Conservation (phyloP, 2,113 vertebrate species). For the Machaerirhynchus nigripectus region DNA sequence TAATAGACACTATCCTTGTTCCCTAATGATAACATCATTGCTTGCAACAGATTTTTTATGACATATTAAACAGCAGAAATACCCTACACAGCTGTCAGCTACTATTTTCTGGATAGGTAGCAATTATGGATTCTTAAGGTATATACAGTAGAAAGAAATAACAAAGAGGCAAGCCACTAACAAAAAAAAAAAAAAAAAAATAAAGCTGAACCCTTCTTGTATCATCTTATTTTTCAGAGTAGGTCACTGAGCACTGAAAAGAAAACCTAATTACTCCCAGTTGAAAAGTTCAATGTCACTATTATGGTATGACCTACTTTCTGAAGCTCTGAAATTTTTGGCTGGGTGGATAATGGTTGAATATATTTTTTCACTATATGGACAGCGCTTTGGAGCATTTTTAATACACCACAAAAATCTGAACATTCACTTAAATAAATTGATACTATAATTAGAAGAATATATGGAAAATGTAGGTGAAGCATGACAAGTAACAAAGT, state of each 20-base stretch:
- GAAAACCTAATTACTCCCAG: constrained; percentile 77
- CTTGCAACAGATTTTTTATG: constrained; percentile 28
- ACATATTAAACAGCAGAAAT: constrained; percentile 12
- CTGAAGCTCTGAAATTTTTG: constrained; percentile 54
- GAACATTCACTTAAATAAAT: constrained; percentile 33
- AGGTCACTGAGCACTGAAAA: constrained; percentile 73
- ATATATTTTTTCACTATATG: constrained; percentile 1
- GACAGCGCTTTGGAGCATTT: neutral
- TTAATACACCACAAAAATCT: neutral
- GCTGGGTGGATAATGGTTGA: neutral
- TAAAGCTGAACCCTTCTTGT: neutral
- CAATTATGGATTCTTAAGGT: constrained; percentile 49
- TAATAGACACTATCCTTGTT: neutral
- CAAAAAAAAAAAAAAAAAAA: neutral
- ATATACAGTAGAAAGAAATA: constrained; percentile 1
- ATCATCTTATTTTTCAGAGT: constrained; percentile 56
- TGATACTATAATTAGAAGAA: neutral
- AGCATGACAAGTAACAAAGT: neutral
- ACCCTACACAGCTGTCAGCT: neutral
- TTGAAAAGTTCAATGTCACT: constrained; percentile 73
- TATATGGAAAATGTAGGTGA: constrained; percentile 21
- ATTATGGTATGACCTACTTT: constrained; percentile 69
- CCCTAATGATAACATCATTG: constrained; percentile 43
- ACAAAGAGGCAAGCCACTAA: constrained; percentile 21
- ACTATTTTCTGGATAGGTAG: constrained; percentile 35